Base-by-base conservation (phyloP, 2,113 vertebrate species). In the Seriola aureovittata region DNA sequence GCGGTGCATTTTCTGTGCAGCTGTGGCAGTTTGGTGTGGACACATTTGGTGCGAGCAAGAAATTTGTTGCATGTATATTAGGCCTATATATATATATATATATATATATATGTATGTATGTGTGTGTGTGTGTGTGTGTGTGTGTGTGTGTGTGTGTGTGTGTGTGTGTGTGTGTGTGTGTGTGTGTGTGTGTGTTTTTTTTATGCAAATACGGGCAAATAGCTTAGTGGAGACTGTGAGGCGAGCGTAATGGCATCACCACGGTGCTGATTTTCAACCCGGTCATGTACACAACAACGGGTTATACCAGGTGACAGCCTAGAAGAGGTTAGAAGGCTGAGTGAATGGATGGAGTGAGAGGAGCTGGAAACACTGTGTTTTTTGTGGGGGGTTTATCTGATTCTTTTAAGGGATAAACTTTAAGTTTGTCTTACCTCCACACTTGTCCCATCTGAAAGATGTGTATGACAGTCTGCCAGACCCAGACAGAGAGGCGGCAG, bases 401-500 rank as follows among this genome's bases (percentile, higher is more conserved):
- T 57, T 71, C 21, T 82, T 84, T 75, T 17, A 36, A 77, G 78
- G 46, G 25, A 21, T 66, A 48, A 82, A 88, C 84, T 69, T 36
- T 54, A 72, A 80, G 68, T 74, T 86, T 21, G 59, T 59, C 96
- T 97, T 96, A 99, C 97, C 97, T 97, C 97, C 97, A 97, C 92
- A 98, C 98, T 95, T 98, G 97, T 94, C 97, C 97, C 97, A 99
- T 95, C 96, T 99, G 98, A 94, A 98, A 96, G 94, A 99, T 96
- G 96, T 99, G 98, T 89, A 99, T 96, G 93, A 97, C 85, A 79
- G 93, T 83, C 96, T 99, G 98, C 97, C 97, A 99, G 95, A 98
- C 80, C 98, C 98, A 99, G 88, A 99, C 97, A 78, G 97, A 97
- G 60, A 97, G 91, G 83, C 96, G 96, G 91, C 98, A 99, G 95